A percentile compares a stretch with the other conserved stretches of the same genome.
phyloP scores from a whole-genome alignment of 2,113 vertebrate genomes.

The Ceyx melanurus region DNA sequence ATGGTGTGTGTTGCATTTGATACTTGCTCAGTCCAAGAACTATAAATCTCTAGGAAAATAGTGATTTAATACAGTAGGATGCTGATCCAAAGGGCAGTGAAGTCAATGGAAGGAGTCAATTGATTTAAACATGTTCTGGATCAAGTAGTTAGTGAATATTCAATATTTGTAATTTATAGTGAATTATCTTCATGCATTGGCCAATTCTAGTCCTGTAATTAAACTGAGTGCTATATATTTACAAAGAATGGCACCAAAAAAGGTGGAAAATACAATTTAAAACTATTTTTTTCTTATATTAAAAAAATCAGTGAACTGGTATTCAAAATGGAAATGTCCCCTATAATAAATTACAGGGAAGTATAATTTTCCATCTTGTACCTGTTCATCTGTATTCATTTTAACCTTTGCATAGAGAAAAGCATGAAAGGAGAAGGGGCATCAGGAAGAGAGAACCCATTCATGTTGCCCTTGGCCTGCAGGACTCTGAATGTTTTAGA shows the following conservation, averaged over 20 bases:
- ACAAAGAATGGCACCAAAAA: neutral
- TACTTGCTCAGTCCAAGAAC: neutral
- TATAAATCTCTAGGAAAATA: conserved; percentile 4
- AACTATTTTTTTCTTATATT: neutral
- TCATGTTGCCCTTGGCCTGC: neutral
- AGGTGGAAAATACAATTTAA: neutral
- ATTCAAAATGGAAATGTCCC: neutral
- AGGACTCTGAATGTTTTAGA: neutral
- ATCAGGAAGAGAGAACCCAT: neutral
- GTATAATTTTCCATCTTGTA: neutral
- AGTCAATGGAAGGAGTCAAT: conserved; percentile 2
- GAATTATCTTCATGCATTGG: neutral
- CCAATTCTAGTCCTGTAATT: conserved; percentile 4
- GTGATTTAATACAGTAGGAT: conserved; percentile 9
- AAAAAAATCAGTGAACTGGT: neutral
- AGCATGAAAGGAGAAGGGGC: neutral
- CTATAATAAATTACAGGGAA: neutral
- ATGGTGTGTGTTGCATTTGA: neutral
- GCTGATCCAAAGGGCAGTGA: neutral
- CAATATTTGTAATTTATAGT: conserved; percentile 31
- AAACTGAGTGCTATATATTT: neutral
- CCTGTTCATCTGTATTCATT: neutral
- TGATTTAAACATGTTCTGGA: neutral
- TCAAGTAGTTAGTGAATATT: conserved; percentile 18
- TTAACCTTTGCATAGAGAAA: neutral